phyloP scores from a whole-genome alignment of 2,888 invertebrate species.

The Xanthia togata region DNA sequence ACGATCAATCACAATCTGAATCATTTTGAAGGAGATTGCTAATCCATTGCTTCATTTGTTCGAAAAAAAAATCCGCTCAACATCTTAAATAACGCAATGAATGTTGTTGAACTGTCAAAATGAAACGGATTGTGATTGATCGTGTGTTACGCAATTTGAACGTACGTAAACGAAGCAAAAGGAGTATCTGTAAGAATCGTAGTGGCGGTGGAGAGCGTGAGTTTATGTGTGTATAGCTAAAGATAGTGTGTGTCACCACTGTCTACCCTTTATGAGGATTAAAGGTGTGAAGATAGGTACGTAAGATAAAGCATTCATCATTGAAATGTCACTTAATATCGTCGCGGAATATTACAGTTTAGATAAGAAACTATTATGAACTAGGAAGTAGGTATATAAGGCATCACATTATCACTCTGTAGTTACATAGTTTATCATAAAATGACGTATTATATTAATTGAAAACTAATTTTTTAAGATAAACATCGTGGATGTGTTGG shows the following conservation, averaged over 20 bases:
- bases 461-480: conserved; percentile 7
- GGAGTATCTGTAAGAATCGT: background rate
- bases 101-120: too few relatives aligned
- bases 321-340: conserved; percentile 8
- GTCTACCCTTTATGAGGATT: background rate
- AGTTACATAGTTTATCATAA: conserved; percentile 11
- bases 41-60: too few relatives aligned
- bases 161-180: background rate
- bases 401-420: background rate
- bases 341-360: conserved; percentile 26
- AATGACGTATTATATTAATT: conserved; percentile 27
- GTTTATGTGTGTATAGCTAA: background rate
- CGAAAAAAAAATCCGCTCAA: too few relatives aligned
- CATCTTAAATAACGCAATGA: too few relatives aligned
- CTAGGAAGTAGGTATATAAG: conserved; percentile 22
- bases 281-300: conserved; percentile 15
- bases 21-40: too few relatives aligned
- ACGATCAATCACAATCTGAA: too few relatives aligned
- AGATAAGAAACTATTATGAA: conserved; percentile 21
- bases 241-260: background rate
- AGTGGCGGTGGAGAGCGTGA: background rate
- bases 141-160: too few relatives aligned
- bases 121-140: too few relatives aligned
- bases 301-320: conserved; percentile 25
- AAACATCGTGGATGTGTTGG: background rate